These are phyloP conservation scores for Vesta saturnalis DNA, from an alignment of 2,888 invertebrate species.

Conservation along the genomic window DNA sequence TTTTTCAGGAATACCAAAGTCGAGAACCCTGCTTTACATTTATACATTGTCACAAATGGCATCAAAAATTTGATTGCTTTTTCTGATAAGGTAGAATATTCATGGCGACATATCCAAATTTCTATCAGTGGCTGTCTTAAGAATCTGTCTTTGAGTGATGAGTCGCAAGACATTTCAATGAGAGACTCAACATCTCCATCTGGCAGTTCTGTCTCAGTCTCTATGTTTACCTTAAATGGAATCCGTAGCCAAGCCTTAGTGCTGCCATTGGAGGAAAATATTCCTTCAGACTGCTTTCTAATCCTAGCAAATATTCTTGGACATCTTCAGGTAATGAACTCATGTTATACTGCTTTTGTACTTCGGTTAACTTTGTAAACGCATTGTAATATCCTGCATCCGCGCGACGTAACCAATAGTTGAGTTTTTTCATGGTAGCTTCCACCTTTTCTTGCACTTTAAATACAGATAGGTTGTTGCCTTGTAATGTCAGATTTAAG, in stretches of 20 bases:
- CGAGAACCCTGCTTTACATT: too few relatives aligned
- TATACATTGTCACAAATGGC: too few relatives aligned
- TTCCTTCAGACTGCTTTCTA: too few relatives aligned
- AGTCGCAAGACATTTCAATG: not conserved
- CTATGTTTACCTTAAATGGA: too few relatives aligned
- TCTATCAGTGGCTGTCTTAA: not conserved
- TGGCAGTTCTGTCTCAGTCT: too few relatives aligned
- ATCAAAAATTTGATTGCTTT: not conserved
- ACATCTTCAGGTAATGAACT: too few relatives aligned
- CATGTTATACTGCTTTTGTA: not conserved
- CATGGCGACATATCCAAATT: not conserved
- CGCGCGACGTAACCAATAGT: slow-evolving; percentile 7
- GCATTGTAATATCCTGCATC: not conserved
- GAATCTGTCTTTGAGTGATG: not conserved
- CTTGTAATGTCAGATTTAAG: slow-evolving; percentile 13
- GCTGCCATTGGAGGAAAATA: too few relatives aligned
- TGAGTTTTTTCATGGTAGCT: slow-evolving; percentile 7
- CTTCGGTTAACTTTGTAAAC: too few relatives aligned
- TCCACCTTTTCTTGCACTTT: slow-evolving; percentile 10
- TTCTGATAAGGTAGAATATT: not conserved
- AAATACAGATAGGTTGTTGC: not conserved
- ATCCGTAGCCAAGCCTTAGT: too few relatives aligned
- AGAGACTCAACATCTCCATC: not conserved
- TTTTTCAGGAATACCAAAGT: too few relatives aligned
- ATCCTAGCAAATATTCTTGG: too few relatives aligned